Conservation (phyloP, 2,888 invertebrate genomes). For the Phaonia tiefii region DNA sequence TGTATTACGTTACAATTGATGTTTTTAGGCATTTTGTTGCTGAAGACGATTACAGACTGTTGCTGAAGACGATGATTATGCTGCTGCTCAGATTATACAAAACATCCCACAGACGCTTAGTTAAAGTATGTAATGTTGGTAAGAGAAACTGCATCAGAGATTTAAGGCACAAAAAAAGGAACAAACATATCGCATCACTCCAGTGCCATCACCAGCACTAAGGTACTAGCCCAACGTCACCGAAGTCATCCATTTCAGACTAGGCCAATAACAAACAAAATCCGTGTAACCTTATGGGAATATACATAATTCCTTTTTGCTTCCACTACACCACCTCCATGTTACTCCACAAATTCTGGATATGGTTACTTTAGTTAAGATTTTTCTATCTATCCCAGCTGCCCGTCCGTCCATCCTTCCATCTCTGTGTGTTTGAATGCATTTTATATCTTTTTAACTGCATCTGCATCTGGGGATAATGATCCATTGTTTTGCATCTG, state of each 20-base stretch:
- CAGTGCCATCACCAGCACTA: slow-evolving; percentile 15
- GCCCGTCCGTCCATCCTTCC: background rate
- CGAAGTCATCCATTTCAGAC: slow-evolving; percentile 52
- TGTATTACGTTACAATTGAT: no score
- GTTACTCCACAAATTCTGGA: slow-evolving; percentile 55
- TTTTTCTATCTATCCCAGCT: slow-evolving; percentile 55
- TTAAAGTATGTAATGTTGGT: slow-evolving; percentile 32
- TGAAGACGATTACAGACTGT: slow-evolving; percentile 13
- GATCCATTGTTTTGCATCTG: slow-evolving; percentile 79
- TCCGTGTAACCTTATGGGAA: slow-evolving; percentile 61
- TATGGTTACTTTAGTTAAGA: slow-evolving; percentile 63
- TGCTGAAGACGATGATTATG: slow-evolving; percentile 31
- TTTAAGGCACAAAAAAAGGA: slow-evolving; percentile 36
- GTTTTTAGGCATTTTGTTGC: background rate
- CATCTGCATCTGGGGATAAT: slow-evolving; percentile 76
- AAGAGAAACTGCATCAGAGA: slow-evolving; percentile 15
- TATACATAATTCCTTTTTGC: slow-evolving; percentile 58
- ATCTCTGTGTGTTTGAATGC: slow-evolving; percentile 31
- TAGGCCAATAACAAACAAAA: slow-evolving; percentile 64
- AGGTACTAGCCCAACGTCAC: slow-evolving; percentile 40
- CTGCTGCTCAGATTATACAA: slow-evolving; percentile 56
- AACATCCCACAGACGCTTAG: slow-evolving; percentile 57
- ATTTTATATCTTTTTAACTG: slow-evolving; percentile 57
- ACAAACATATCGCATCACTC: slow-evolving; percentile 30
- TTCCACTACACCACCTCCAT: slow-evolving; percentile 37